Evolutionary conservation across 2,888 invertebrate genomes (phyloP).

Genomic region (Chalcosyrphus nemorum): DNA sequence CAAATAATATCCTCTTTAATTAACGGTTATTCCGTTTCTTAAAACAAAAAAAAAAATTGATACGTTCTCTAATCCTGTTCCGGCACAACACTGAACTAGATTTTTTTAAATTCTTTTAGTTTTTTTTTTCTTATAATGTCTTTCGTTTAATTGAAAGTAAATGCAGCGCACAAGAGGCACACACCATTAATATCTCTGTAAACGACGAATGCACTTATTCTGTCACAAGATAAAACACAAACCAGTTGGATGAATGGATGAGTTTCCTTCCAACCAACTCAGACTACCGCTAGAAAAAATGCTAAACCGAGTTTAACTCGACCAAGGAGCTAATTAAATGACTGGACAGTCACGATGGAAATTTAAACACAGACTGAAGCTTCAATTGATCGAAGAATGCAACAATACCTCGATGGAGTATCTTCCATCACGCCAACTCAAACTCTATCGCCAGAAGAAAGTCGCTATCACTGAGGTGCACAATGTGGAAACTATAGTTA

Average conservation of each 20-base stretch:
- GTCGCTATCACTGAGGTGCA: slow-evolving; percentile 54
- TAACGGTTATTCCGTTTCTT: too few species aligned
- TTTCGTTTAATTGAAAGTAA: slow-evolving; percentile 53
- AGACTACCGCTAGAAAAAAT: slow-evolving; percentile 31
- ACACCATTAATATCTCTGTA: slow-evolving; percentile 34
- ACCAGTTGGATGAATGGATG: not conserved
- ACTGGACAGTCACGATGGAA: slow-evolving; percentile 73
- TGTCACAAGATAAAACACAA: slow-evolving; percentile 12
- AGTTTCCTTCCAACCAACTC: slow-evolving; percentile 49
- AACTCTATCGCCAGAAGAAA: slow-evolving; percentile 57
- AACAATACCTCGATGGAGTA: slow-evolving; percentile 74
- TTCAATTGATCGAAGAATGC: slow-evolving; percentile 74
- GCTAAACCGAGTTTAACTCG: slow-evolving; percentile 19
- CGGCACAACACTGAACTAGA: slow-evolving; percentile 48
- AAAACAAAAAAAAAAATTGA: too few species aligned
- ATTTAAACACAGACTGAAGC: slow-evolving; percentile 77
- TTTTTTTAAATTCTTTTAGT: slow-evolving; percentile 19
- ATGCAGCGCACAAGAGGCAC: slow-evolving; percentile 22
- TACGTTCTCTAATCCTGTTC: slow-evolving; percentile 16
- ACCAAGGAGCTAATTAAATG: slow-evolving; percentile 39
- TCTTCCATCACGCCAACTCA: slow-evolving; percentile 32
- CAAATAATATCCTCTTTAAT: slow-evolving; percentile 37
- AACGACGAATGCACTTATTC: slow-evolving; percentile 1
- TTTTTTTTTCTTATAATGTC: slow-evolving; percentile 24
- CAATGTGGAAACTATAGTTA: slow-evolving; percentile 47